These are phyloP conservation scores for Beroe ovata DNA, from an alignment of 37 sponge, comb jelly and placozoan species.

Conservation along the genomic window DNA sequence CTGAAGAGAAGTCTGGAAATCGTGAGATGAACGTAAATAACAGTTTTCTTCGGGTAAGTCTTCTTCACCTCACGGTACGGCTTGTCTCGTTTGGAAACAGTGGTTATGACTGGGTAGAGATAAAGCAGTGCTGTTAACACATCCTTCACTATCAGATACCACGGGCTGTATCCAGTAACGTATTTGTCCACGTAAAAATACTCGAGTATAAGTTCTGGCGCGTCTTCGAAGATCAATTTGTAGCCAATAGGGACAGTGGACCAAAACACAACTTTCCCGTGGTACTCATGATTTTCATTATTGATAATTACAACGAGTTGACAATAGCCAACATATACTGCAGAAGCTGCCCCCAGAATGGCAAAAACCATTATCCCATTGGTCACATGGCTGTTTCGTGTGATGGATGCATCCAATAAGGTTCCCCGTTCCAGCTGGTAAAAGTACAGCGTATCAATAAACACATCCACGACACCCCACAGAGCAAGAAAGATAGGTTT, in stretches of 20 bases:
- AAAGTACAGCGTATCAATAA: neutral
- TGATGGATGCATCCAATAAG: neutral
- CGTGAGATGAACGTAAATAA: too few relatives aligned
- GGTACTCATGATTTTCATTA: neutral
- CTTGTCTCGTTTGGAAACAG: neutral
- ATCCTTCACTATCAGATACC: neutral
- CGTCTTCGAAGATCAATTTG: neutral
- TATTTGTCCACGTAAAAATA: neutral
- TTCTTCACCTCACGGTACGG: too few relatives aligned
- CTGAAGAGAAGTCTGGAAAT: conserved; percentile 10
- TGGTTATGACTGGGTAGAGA: neutral
- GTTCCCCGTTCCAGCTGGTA: neutral
- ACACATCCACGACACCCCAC: neutral
- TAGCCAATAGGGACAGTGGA: neutral
- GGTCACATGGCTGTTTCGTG: neutral
- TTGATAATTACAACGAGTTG: neutral
- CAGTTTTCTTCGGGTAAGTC: too few relatives aligned
- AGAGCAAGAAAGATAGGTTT: neutral
- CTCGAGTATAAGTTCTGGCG: neutral
- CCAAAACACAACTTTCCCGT: neutral
- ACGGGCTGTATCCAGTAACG: neutral
- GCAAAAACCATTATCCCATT: neutral
- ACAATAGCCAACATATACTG: neutral
- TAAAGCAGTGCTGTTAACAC: neutral
- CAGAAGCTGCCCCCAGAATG: neutral